Evolutionary conservation across 1,140 invertebrate species (phyloP), one percentile per base, ranked within the genome.

Genomic region (Liolophura sinensis): DNA sequence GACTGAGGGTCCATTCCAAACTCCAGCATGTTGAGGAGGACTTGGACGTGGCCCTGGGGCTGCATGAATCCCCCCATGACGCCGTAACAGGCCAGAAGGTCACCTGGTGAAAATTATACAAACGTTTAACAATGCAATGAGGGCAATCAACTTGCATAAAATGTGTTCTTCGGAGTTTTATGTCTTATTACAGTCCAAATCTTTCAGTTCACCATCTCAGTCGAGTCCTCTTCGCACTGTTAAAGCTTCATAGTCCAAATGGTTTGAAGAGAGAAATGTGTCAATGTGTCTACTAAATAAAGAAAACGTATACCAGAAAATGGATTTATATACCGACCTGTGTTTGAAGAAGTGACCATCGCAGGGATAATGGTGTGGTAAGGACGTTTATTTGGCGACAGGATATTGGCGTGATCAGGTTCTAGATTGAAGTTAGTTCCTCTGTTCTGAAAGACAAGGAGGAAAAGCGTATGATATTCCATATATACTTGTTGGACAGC

Each of bases 1-100:
- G 65, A 64, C 65, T 86, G 84, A 52, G 84, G 84, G 68, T 85
- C 74, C 82, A 84, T 82, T 15, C 77, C 77, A 73, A 85, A 85
- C 40, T 85, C 80, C 31, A 85, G 20, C 83, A 85, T 85, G 66
- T 86, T 86, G 1, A 85, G 69, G 18, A 85, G 62, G 1, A 81
- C 77, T 72, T 86, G 85, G 0, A 85, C 75, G 64, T 86, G 85
- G 11, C 84, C 82, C 70, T 85, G 84, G 25, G 85, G 84, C 69
- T 86, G 85, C 84, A 86, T 85, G 63, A 74, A 86, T 5, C 78
- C 79, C 27, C 84, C 84, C 77, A 84, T 80, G 6, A 83, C 75
- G 27, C 84, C 84, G 55, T 76, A 81, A 31, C 75, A 77, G 46
- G 76, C 74, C 47, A 82, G 52, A 47, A 84, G 58, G 4, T 82